These are phyloP conservation scores for Falcunculus frontatus DNA, from an alignment of 2,113 vertebrate species.

Conservation along the genomic window DNA sequence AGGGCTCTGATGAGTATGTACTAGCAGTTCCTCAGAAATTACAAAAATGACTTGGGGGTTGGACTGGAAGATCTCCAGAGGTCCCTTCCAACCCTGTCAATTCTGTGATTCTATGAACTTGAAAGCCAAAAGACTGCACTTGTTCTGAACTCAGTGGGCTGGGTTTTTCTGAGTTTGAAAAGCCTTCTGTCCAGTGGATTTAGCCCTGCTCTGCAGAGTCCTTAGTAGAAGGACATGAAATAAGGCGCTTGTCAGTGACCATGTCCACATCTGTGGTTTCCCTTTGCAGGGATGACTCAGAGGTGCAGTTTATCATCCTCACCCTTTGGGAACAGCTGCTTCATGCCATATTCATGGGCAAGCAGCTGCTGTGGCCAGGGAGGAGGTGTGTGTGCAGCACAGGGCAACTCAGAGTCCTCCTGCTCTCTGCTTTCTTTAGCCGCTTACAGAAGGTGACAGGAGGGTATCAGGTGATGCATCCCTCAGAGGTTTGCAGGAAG, in stretches of 20 bases:
- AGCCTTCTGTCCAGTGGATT: not conserved
- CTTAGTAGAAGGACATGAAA: not conserved
- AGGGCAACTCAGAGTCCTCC: too few species aligned
- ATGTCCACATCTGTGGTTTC: fast-evolving
- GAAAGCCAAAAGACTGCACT: not conserved
- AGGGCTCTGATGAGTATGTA: not conserved
- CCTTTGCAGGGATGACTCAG: not conserved
- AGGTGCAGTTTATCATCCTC: not conserved
- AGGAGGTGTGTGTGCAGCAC: not conserved
- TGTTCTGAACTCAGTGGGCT: not conserved
- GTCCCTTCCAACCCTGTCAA: not conserved
- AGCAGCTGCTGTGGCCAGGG: not conserved
- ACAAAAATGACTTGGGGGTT: fast-evolving
- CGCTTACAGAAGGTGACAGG: fast-evolving
- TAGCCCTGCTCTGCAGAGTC: not conserved
- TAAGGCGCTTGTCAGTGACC: not conserved
- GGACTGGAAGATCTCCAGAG: not conserved
- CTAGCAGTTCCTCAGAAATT: not conserved
- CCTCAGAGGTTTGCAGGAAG: not conserved
- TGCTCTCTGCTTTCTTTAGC: not conserved
- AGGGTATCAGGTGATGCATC: not conserved
- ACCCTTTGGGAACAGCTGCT: not conserved
- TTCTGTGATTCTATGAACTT: not conserved
- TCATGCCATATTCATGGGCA: not conserved
- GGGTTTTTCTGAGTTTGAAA: not conserved